Percentiles rank a stretch among this genome's conserved stretches.
These are phyloP conservation scores for Scomber scombrus DNA, from an alignment of 2,113 vertebrate genomes.

Conservation along the genomic window DNA sequence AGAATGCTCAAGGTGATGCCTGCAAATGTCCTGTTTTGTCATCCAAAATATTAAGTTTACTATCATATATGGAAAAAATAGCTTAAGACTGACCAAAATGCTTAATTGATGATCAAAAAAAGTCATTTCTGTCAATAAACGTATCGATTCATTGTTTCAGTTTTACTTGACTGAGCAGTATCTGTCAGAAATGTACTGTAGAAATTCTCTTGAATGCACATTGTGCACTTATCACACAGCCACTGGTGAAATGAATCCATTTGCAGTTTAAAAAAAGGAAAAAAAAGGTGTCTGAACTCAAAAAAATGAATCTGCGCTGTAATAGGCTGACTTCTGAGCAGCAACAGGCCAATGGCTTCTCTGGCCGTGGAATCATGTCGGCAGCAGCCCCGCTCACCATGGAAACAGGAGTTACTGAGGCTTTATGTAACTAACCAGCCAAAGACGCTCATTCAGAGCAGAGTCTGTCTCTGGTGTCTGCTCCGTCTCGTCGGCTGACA, in stretches of 20 bases:
- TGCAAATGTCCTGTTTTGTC: no score
- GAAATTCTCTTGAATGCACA: background rate
- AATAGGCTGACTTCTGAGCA: constrained; percentile 45
- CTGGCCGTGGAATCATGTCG: constrained; percentile 9
- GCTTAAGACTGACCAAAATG: no score
- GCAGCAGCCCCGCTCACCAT: constrained; percentile 52
- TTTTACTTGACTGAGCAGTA: no score
- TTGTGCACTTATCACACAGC: background rate
- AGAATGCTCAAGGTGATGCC: no score
- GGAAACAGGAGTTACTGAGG: constrained; percentile 66
- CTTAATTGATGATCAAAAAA: no score
- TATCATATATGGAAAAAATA: no score
- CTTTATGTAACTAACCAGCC: constrained; percentile 52
- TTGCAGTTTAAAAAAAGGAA: background rate
- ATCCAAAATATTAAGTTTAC: no score
- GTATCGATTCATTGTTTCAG: no score
- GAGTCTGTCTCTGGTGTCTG: constrained; percentile 47
- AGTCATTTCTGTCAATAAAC: no score
- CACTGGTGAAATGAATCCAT: constrained; percentile 10
- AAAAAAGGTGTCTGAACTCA: constrained; percentile 32
- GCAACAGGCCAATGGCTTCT: constrained; percentile 54
- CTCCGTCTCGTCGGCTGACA: constrained; percentile 24
- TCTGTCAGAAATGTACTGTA: no score
- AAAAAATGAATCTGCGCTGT: constrained; percentile 2
- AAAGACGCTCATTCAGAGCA: constrained; percentile 24